phyloP scores from a whole-genome alignment of 1,140 invertebrate species.

The Babylonia areolata region DNA sequence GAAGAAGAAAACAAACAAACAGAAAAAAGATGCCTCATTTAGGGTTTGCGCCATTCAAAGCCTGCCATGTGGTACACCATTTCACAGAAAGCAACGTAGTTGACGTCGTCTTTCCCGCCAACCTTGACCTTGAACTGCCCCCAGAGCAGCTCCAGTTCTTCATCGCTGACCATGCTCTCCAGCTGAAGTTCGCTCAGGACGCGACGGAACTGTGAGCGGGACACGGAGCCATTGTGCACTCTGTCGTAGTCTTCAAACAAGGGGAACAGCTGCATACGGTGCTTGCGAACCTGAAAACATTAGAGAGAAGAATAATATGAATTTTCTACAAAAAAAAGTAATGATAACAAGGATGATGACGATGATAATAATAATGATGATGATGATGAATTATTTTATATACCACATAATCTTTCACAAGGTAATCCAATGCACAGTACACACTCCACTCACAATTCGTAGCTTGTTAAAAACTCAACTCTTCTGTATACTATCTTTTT shows the following conservation, averaged over 20 bases:
- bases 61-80: conserved; percentile 72
- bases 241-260: conserved; percentile 76
- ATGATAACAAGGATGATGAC: too few species aligned
- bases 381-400: too few species aligned
- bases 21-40: conserved; percentile 4
- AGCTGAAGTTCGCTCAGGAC: conserved; percentile 74
- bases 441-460: too few species aligned
- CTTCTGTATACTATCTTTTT: too few species aligned
- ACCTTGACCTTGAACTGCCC: conserved; percentile 72
- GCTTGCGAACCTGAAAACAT: conserved; percentile 64
- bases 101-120: conserved; percentile 71
- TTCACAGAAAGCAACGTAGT: conserved; percentile 75
- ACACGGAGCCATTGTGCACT: conserved; percentile 73
- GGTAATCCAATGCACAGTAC: too few species aligned
- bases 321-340: too few species aligned
- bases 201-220: conserved; percentile 73
- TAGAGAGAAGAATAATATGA: background rate
- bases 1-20: background rate
- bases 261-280: conserved; percentile 74
- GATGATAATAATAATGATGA: too few species aligned
- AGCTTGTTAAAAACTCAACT: too few species aligned
- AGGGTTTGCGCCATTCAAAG: conserved; percentile 72
- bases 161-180: conserved; percentile 65
- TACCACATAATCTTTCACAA: too few species aligned
- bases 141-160: conserved; percentile 68